Base-by-base conservation (phyloP, 1,140 invertebrate species). In the Megalopta genalis region DNA sequence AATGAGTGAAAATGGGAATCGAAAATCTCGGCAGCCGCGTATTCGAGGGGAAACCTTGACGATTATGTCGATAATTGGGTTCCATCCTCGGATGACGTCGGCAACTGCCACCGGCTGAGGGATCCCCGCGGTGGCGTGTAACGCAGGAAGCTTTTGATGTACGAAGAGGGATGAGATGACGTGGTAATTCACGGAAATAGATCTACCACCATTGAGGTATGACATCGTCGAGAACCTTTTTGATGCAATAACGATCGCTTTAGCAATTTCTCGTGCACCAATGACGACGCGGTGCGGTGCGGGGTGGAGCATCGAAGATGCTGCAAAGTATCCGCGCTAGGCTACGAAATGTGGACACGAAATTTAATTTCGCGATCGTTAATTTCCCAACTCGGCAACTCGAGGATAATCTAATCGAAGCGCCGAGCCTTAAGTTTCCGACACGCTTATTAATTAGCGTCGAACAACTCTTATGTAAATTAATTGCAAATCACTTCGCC, bases 401-500 rank as follows among this genome's bases (percentile, higher is more conserved):
- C 73, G 64, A 74, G 66, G 52, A 37, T 75, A 81, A 65, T 69
- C 52, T 81, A 77, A 82, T 86, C 76, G 72, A 64, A 80, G 68
- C 49, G 27, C 39, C 64, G 27, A 46, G 64, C 42, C n/a, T 66
- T 59, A 81, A 81, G 68, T 69, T 79, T 60, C 68, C 73, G 77
- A 76, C 78, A 65, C 70, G 82, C 59, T 86, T 76, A 85, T 85
- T 85, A 85, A 84, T 86, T 85, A 86, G 46, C 79, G 75, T 71
- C 32, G 75, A 85, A 73, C 72, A 80, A 68, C 54, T 75, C 46
- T 60, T 77, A 62, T 52, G 83, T 85, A 75, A 86, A 72, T 82
- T 85, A 82, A 85, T 86, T 85, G 76, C 80, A 65, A 85, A 86
- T 84, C 80, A 85, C 77, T 69, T 59, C 68, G 57, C 52, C 52